Conservation (phyloP, 2,888 invertebrate genomes). For the Brenthis hecate region DNA sequence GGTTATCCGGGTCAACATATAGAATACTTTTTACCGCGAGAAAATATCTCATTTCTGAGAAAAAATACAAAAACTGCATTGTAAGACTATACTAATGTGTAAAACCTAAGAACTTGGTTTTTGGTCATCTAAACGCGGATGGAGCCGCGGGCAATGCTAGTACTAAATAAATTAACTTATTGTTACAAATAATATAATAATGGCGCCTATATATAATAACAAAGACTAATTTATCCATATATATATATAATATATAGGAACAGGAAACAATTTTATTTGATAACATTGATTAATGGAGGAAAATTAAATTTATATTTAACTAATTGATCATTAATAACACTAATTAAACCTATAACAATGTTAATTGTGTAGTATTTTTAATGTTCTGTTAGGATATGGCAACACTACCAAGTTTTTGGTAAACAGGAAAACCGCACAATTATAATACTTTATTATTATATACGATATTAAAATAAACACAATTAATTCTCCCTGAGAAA, state of each 20-base stretch:
- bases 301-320: slow-evolving; percentile 26
- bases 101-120: no score
- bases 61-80: no score
- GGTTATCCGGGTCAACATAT: no score
- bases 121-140: no score
- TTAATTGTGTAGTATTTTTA: slow-evolving; percentile 31
- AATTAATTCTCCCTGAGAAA: slow-evolving; percentile 20
- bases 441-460: slow-evolving; percentile 27
- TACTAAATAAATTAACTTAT: neutral
- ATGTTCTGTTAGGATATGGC: slow-evolving; percentile 12
- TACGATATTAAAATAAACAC: slow-evolving; percentile 21
- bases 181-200: neutral
- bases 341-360: slow-evolving; percentile 29
- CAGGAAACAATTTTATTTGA: slow-evolving; percentile 20
- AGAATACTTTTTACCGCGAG: no score
- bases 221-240: neutral
- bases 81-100: no score
- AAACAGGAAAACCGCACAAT: slow-evolving; percentile 37
- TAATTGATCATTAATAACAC: slow-evolving; percentile 33
- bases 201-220: neutral
- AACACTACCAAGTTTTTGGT: slow-evolving; percentile 26
- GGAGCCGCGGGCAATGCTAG: no score
- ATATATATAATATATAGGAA: no score
- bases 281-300: slow-evolving; percentile 32
- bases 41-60: no score